phyloP scores from a whole-genome alignment of 2,113 vertebrate genomes.

The Etia nguti region DNA sequence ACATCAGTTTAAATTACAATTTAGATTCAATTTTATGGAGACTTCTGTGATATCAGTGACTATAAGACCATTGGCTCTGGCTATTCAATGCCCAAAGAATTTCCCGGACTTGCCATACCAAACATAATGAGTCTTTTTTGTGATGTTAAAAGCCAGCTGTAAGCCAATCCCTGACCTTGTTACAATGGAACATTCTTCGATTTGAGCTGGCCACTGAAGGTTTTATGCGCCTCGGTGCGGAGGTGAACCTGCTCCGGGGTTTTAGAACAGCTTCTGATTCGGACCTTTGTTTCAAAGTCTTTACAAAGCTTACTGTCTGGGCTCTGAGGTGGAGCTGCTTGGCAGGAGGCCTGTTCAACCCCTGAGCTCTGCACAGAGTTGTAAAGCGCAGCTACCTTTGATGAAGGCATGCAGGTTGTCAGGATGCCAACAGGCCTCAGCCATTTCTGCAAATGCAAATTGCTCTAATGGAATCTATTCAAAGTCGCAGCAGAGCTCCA shows the following conservation, averaged over 20 bases:
- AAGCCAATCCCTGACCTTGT: background rate
- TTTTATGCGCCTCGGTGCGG: background rate
- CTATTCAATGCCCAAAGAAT: background rate
- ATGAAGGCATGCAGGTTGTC: conserved; percentile 49
- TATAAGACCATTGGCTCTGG: background rate
- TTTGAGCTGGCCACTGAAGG: conserved; percentile 1
- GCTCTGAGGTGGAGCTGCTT: conserved; percentile 35
- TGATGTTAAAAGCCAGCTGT: background rate
- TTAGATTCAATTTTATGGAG: background rate
- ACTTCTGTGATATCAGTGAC: background rate
- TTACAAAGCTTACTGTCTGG: conserved; percentile 15
- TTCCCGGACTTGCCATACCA: background rate
- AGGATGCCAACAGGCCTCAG: conserved; percentile 20
- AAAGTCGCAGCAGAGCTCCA: background rate
- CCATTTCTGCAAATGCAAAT: conserved; percentile 2
- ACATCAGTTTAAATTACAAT: background rate
- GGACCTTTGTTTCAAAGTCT: conserved; percentile 57
- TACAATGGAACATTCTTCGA: background rate
- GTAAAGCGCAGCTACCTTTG: conserved; percentile 42
- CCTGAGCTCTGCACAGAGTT: conserved; percentile 38
- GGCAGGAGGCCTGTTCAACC: conserved; percentile 48
- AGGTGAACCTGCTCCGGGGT: conserved; percentile 13
- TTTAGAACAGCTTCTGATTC: conserved; percentile 30
- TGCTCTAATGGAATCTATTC: conserved; percentile 22
- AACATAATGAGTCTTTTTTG: background rate